phyloP scores from a whole-genome alignment of 1,140 invertebrate genomes.

The Eumaeus atala region DNA sequence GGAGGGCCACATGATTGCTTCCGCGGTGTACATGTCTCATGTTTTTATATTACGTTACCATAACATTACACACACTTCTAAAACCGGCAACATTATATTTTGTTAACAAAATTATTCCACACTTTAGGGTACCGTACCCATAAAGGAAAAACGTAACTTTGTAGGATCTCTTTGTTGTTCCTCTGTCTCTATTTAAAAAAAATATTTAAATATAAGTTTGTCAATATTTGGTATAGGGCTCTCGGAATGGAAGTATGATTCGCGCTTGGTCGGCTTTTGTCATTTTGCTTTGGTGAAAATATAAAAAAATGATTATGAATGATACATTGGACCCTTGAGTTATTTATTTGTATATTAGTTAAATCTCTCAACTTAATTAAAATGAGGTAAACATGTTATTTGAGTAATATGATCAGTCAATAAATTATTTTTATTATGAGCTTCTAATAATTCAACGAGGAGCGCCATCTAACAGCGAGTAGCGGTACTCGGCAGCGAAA shows the following conservation, averaged over 20 bases:
- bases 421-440: constrained; percentile 7
- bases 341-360: not conserved
- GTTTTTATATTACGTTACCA: constrained; percentile 8
- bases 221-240: too few species aligned
- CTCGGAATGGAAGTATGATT: too few species aligned
- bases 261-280: too few species aligned
- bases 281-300: too few species aligned
- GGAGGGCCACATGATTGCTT: constrained; percentile 43
- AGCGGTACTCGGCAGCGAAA: constrained; percentile 37
- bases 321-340: not conserved
- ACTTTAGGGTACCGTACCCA: not conserved
- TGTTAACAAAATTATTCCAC: not conserved
- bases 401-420: not conserved
- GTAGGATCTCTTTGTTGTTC: too few species aligned
- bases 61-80: not conserved
- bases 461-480: constrained; percentile 54
- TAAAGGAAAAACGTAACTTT: too few species aligned
- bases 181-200: too few species aligned
- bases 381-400: not conserved
- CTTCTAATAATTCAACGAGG: constrained; percentile 10
- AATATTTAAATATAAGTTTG: too few species aligned
- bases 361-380: not conserved
- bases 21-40: constrained; percentile 21
- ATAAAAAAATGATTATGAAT: too few species aligned
- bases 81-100: not conserved